Base-by-base conservation (phyloP, 2,888 invertebrate species). In the Callyntrura guangdongensis region DNA sequence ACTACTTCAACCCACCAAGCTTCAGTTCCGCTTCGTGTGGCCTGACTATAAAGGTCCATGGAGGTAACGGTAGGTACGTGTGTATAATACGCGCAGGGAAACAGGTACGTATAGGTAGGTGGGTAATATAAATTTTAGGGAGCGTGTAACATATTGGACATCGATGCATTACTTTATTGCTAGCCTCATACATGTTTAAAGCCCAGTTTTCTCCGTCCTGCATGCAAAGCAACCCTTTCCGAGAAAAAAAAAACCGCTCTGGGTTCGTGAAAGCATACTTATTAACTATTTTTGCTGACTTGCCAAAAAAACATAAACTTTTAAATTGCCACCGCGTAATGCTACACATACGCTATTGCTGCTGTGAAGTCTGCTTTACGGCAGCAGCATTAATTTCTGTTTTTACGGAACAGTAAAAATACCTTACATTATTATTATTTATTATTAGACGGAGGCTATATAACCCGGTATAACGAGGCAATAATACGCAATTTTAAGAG, bases 241-340 rank as follows among this genome's bases (percentile, higher is more conserved):
- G 17, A 81, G 81, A 81, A 81, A 81, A 79, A 81, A 14, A 6
- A 12, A 53, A n/a, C n/a, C 77, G 0, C 25, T 8, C 53, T n/a
- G 53, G 25, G 45, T 61, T 81, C 61, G 45, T 61, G 81, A 61
- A 36, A 83, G 85, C 64, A 64, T 25, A 49, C 53, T 47, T 77
- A 61, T 47, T 53, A 87, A 11, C 64, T 79, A 56, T 27, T 85
- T 67, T 25, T 64, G 53, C 49, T 56, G 49, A 14, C 45, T 89
- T 83, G 83, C 82, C 72, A 72, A 89, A 88, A 85, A 79, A 53
- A 61, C 49, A 79, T 64, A 36, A 81, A 81, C 59, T 61, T 81
- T 81, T 79, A 61, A 61, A 45, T 81, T 81, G 25, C 81, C 59
- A 79, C 36, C 12, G 53, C 59, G 25, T 64, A 67, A 49, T 47